phyloP scores from a whole-genome alignment of 2,888 invertebrate species.

The Oscheius myriophilus region DNA sequence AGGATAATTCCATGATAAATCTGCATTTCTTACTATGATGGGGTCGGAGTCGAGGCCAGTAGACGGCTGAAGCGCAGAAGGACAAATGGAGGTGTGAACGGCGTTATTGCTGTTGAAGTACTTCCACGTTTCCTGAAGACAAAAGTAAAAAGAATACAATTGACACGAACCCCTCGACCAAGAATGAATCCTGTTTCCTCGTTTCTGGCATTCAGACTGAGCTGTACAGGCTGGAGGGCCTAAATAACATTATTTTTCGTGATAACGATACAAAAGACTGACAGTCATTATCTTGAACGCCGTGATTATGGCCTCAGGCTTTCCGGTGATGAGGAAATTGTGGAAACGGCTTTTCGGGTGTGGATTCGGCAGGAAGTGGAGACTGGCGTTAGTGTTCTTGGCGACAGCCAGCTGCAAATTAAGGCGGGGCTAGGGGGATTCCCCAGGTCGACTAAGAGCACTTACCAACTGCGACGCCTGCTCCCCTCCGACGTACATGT shows the following conservation, averaged over 20 bases:
- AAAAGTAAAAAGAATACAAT: neutral
- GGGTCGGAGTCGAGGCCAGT: constrained; percentile 4
- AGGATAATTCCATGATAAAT: neutral
- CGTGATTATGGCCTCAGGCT: constrained; percentile 1
- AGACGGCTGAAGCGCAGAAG: constrained; percentile 7
- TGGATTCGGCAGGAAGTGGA: constrained; percentile 13
- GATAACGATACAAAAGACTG: too few species aligned
- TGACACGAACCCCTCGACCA: neutral
- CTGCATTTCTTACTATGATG: constrained; percentile 5
- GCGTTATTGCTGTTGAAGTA: neutral
- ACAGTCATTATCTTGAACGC: constrained; percentile 25
- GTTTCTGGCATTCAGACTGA: constrained; percentile 1
- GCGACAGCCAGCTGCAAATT: constrained; percentile 10
- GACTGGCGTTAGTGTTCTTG: constrained; percentile 2
- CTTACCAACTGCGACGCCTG: constrained; percentile 10
- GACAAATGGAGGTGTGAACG: constrained; percentile 5
- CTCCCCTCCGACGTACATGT: constrained; percentile 14
- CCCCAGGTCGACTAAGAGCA: too few species aligned
- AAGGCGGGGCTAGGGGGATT: neutral
- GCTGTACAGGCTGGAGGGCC: constrained; percentile 17
- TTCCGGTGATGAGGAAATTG: constrained; percentile 17
- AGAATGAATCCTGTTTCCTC: neutral
- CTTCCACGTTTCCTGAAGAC: constrained; percentile 1
- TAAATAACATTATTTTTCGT: too few species aligned
- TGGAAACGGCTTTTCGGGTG: neutral